Percentiles rank a stretch among this genome's conserved stretches.
Conservation (phyloP, 1,140 invertebrate genomes). For the Papilio aristodemus region DNA sequence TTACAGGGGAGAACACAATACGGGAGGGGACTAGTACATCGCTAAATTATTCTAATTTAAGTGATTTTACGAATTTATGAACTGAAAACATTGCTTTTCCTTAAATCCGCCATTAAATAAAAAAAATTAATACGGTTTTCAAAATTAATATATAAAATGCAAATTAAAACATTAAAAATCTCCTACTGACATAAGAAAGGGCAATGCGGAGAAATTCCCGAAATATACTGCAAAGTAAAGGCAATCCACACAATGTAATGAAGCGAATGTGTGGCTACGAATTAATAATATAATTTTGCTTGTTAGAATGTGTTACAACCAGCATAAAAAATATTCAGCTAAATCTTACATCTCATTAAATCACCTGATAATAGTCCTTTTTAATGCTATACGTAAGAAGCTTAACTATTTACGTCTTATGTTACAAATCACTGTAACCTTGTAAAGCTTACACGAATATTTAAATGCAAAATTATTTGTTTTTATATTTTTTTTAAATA, state of each 20-base stretch:
- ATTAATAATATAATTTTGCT: background rate
- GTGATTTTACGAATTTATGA: background rate
- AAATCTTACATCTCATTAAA: no score
- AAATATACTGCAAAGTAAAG: constrained; percentile 26
- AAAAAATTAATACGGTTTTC: background rate
- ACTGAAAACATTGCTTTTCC: no score
- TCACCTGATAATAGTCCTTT: no score
- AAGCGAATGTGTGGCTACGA: no score
- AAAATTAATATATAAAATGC: constrained; percentile 1
- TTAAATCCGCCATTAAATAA: constrained; percentile 2
- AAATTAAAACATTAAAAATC: constrained; percentile 13
- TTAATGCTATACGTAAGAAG: no score
- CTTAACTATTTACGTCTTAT: no score
- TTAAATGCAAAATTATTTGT: no score
- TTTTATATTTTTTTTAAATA: no score
- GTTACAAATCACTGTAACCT: no score
- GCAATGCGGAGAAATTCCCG: constrained; percentile 24
- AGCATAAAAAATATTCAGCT: no score
- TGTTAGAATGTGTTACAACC: no score
- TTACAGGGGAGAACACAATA: background rate
- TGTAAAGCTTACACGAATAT: no score
- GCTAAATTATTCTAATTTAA: background rate
- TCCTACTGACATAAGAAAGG: constrained; percentile 3
- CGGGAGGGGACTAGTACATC: constrained; percentile 29
- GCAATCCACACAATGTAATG: background rate